These are phyloP conservation scores for Semaprochilodus insignis DNA, from an alignment of 2,797 vertebrate genomes.

Conservation along the genomic window DNA sequence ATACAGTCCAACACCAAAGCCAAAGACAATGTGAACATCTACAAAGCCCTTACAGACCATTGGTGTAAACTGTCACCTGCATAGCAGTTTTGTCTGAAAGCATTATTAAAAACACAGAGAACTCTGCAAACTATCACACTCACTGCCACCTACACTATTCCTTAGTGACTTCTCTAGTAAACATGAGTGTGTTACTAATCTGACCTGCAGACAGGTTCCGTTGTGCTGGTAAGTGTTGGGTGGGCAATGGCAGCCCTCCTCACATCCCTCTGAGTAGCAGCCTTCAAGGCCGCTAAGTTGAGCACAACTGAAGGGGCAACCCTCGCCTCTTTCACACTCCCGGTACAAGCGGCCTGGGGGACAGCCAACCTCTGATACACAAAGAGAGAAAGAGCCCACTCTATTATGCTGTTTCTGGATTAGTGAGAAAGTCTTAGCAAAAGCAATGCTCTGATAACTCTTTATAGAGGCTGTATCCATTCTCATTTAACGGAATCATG, in stretches of 20 bases:
- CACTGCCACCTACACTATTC: neutral
- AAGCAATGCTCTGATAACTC: neutral
- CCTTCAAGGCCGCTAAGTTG: constrained; percentile 82
- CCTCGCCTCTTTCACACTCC: constrained; percentile 83
- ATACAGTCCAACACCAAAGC: no score
- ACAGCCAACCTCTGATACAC: constrained; percentile 84
- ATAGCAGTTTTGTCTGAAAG: no score
- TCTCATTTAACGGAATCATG: neutral
- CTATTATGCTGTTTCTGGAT: neutral
- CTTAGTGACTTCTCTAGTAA: no score
- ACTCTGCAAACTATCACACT: no score
- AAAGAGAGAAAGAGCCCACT: neutral
- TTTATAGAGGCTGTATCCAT: neutral
- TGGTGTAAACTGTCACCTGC: no score
- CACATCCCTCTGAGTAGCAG: constrained; percentile 84
- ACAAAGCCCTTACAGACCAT: no score
- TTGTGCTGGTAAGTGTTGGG: constrained; percentile 80
- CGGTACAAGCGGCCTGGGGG: constrained; percentile 84
- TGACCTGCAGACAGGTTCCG: constrained; percentile 80
- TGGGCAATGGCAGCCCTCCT: constrained; percentile 91
- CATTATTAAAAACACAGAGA: no score
- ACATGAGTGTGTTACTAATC: neutral
- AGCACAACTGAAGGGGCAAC: constrained; percentile 89
- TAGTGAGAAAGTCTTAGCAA: neutral
- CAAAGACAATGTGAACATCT: no score